These are phyloP conservation scores for Odobenus rosmarus DNA, from an alignment of 2,113 vertebrate species.

Conservation along the genomic window DNA sequence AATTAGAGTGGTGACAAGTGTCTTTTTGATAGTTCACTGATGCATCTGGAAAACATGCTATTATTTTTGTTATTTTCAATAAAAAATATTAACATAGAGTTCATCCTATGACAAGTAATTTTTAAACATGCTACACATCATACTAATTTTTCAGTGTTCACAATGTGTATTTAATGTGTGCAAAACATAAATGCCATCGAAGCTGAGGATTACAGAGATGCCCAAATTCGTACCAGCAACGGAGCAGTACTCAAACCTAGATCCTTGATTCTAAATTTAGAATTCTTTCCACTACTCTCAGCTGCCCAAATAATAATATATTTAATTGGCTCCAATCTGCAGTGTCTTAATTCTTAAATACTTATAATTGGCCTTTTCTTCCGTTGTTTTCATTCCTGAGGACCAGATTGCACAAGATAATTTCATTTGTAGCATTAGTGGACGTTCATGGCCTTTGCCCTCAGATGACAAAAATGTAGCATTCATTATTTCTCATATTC, in stretches of 20 bases:
- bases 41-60: not conserved
- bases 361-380: not conserved
- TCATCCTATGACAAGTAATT: not conserved
- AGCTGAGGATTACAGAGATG: not conserved
- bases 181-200: not conserved
- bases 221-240: not conserved
- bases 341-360: slow-evolving; percentile 30
- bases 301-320: not conserved
- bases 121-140: not conserved
- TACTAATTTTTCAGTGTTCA: not conserved
- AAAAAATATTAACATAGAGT: not conserved
- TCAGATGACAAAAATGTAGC: not conserved
- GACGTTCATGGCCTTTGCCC: not conserved
- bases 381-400: not conserved
- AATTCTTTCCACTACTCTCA: not conserved
- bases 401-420: not conserved
- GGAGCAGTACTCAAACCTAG: not conserved
- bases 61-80: not conserved
- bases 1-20: not conserved
- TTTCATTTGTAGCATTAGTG: not conserved
- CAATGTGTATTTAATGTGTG: not conserved
- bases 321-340: not conserved
- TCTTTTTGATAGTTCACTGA: not conserved
- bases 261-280: not conserved
- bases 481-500: not conserved